Percentiles rank a stretch among this genome's conserved stretches.
Evolutionary conservation across 2,888 invertebrate genomes (phyloP).

Genomic region (Pterobdella sp.): DNA sequence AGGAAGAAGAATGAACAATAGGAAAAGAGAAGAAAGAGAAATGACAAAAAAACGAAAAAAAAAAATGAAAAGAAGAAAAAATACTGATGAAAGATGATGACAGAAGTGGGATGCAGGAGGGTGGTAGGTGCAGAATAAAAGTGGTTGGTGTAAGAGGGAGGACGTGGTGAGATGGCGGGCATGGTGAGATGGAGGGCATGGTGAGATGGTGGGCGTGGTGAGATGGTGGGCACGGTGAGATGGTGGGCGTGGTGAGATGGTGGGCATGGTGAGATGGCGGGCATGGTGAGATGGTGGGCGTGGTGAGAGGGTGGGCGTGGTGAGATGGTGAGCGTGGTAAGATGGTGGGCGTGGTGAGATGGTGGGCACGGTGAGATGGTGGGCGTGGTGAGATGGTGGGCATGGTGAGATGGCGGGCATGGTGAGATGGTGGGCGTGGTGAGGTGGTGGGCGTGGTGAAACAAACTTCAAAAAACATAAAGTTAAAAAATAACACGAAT

Average conservation of each 20-base stretch:
- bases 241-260: neutral
- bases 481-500: too few species aligned
- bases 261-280: neutral
- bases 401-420: neutral
- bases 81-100: too few species aligned
- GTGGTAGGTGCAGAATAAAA: neutral
- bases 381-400: neutral
- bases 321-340: neutral
- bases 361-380: neutral
- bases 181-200: neutral
- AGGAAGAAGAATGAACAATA: constrained; percentile 4
- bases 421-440: neutral
- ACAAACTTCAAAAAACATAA: too few species aligned
- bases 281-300: neutral
- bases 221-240: neutral
- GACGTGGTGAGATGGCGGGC: neutral
- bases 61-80: neutral
- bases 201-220: neutral
- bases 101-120: neutral
- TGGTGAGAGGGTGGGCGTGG: neutral
- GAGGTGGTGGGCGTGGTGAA: too few species aligned
- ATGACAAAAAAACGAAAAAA: neutral
- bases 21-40: constrained; percentile 6
- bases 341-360: neutral
- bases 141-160: neutral